A percentile compares a stretch with the other conserved stretches of the same genome.
Conservation (phyloP, 2,113 vertebrate genomes). For the Phyllostomus discolor region DNA sequence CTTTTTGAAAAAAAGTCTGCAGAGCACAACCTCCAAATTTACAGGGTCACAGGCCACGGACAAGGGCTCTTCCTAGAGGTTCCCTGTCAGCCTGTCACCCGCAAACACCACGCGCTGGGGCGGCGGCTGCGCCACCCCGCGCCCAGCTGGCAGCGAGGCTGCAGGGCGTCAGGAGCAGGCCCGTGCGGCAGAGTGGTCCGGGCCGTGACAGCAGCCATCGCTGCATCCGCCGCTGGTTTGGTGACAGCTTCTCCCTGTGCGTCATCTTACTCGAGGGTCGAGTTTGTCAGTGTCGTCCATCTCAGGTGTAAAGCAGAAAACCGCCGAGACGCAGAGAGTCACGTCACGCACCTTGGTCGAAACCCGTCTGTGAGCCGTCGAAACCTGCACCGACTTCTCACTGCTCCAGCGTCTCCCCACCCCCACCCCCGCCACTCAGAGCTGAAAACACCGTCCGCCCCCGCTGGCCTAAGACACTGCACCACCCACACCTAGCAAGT, state of each 20-base stretch:
- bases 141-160: neutral
- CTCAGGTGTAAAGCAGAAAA: neutral
- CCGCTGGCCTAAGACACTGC: too few species aligned
- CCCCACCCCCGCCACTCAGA: neutral
- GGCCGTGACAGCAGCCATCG: too few species aligned
- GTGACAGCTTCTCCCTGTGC: neutral
- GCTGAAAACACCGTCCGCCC: neutral
- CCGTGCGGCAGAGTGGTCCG: too few species aligned
- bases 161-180: too few species aligned
- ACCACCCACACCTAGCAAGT: too few species aligned
- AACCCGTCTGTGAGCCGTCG: accelerated
- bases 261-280: too few species aligned
- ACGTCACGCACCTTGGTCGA: neutral
- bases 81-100: neutral
- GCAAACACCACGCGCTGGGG: too few species aligned
- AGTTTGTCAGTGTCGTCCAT: neutral
- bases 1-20: neutral
- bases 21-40: neutral
- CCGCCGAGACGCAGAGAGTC: neutral
- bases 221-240: too few species aligned
- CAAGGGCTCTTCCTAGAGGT: neutral
- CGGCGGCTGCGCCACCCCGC: too few species aligned
- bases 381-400: neutral
- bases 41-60: neutral
- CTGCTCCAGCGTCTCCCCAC: neutral